Evolutionary conservation across 2,113 vertebrate genomes (phyloP).

Genomic region (Siniperca chuatsi): DNA sequence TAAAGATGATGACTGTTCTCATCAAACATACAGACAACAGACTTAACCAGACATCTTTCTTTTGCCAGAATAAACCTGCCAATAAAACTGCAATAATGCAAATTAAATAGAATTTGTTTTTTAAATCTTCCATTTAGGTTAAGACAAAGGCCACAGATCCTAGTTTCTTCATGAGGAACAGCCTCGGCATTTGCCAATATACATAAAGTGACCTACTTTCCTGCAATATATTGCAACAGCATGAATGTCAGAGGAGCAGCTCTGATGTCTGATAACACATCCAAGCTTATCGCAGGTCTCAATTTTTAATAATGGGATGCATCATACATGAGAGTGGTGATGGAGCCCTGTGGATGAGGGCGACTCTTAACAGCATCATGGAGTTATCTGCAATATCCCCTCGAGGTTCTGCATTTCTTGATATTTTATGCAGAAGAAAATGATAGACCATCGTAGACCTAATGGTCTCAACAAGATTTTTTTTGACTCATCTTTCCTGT

Average conservation of each 20-base stretch:
- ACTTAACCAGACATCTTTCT: not conserved
- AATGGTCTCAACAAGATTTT: not conserved
- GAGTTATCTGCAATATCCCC: constrained; percentile 6
- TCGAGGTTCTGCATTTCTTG: not conserved
- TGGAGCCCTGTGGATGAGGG: constrained; percentile 14
- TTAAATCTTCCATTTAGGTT: not conserved
- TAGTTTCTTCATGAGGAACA: not conserved
- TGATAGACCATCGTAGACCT: not conserved
- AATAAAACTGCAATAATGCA: not conserved
- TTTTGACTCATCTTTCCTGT: not conserved
- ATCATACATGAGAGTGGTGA: constrained; percentile 32
- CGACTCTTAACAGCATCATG: not conserved
- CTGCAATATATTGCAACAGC: constrained; percentile 32
- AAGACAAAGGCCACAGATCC: not conserved
- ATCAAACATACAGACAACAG: constrained; percentile 11
- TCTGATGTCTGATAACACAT: constrained; percentile 32
- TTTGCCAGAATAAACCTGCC: not conserved
- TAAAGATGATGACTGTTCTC: not conserved
- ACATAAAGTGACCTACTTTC: constrained; percentile 41
- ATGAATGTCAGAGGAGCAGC: constrained; percentile 34
- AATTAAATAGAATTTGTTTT: not conserved
- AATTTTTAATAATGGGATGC: constrained; percentile 46
- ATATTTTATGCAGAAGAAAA: not conserved
- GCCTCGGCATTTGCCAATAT: not conserved
- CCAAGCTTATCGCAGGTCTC: constrained; percentile 22